Evolutionary conservation across 35 echinoderm and acorn worm species (phyloP).

Genomic region (Patiria miniata): DNA sequence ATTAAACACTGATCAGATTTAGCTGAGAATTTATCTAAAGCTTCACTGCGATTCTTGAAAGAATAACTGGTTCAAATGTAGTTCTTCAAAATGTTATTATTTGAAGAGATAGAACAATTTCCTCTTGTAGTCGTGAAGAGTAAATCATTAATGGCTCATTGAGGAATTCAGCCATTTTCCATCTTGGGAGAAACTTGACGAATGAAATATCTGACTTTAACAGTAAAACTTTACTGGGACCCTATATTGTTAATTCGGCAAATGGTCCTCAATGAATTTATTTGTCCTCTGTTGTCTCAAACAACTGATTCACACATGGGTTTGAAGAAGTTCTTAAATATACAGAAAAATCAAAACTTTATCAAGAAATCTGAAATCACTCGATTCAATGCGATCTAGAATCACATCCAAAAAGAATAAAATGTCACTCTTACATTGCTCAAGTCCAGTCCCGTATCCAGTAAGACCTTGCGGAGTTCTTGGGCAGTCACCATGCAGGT

Average conservation of each 20-base stretch:
- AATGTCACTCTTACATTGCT: conserved; percentile 47
- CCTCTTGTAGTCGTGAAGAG: no score
- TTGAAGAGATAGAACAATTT: no score
- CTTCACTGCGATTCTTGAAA: background rate
- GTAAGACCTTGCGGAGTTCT: conserved; percentile 51
- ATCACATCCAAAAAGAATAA: background rate
- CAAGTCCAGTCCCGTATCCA: conserved; percentile 58
- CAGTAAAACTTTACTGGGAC: no score
- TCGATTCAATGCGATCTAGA: background rate
- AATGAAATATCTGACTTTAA: no score
- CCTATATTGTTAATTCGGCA: no score
- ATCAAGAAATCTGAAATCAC: background rate
- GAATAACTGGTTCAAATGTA: background rate
- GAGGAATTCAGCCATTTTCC: no score
- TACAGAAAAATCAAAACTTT: background rate
- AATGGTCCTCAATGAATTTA: no score
- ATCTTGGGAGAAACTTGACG: no score
- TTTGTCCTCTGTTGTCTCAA: background rate
- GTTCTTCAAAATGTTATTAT: background rate
- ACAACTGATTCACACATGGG: background rate
- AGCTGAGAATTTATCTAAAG: background rate
- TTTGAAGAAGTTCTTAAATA: background rate
- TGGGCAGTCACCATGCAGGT: conserved; percentile 38
- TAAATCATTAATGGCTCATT: no score
- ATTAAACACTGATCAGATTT: background rate